Evolutionary conservation across 2,888 invertebrate genomes (phyloP).

Genomic region (Trissoscelio sp.): DNA sequence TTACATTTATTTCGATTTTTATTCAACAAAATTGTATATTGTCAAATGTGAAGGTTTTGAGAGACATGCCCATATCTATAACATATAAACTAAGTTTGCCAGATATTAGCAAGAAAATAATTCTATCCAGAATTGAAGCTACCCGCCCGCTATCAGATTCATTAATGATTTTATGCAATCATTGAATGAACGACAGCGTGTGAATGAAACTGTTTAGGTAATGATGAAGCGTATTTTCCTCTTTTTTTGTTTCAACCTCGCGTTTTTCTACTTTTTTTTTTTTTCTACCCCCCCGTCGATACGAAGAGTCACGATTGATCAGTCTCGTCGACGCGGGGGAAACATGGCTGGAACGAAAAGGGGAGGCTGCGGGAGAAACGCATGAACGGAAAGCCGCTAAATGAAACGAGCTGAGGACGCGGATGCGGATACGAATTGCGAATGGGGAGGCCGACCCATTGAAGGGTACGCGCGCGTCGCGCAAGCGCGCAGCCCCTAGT

Average conservation of each 20-base stretch:
- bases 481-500: constrained; percentile 74
- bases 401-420: constrained; percentile 78
- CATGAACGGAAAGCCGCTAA: constrained; percentile 80
- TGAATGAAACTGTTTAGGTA: constrained; percentile 35
- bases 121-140: no score
- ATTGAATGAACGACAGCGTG: constrained; percentile 26
- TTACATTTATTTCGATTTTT: no score
- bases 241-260: background rate
- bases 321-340: constrained; percentile 18
- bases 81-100: no score
- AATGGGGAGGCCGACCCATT: constrained; percentile 78
- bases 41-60: no score
- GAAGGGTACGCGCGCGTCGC: constrained; percentile 75
- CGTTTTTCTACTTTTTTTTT: background rate
- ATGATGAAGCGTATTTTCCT: constrained; percentile 25
- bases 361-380: constrained; percentile 66
- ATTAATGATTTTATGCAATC: constrained; percentile 28
- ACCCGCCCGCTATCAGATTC: no score
- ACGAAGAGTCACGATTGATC: constrained; percentile 24
- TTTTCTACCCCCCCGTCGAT: constrained; percentile 11
- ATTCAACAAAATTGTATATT: no score
- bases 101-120: no score
- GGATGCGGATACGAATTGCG: constrained; percentile 76
- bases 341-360: constrained; percentile 46
- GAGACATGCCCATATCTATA: no score